Conservation (phyloP, 2,888 invertebrate species). For the Catocala fraxini region DNA sequence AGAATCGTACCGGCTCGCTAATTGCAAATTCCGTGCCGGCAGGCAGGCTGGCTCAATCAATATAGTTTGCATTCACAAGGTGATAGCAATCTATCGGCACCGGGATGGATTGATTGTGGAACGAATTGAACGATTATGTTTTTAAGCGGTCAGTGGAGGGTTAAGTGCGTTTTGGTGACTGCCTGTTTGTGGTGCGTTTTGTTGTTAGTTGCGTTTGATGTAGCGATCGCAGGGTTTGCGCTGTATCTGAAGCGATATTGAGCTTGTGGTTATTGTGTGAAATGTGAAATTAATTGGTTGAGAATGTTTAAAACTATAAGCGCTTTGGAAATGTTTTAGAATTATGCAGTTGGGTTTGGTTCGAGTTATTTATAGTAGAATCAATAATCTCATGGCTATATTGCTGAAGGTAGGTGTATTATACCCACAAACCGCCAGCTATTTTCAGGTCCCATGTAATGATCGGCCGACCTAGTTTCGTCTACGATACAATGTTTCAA, state of each 20-base stretch:
- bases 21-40: conserved; percentile 70
- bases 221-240: too few species aligned
- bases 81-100: conserved; percentile 51
- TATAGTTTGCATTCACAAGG: conserved; percentile 58
- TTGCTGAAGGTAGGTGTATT: too few species aligned
- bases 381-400: too few species aligned
- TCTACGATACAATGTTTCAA: too few species aligned
- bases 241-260: neutral
- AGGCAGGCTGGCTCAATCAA: conserved; percentile 62
- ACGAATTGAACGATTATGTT: conserved; percentile 53
- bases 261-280: neutral
- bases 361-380: too few species aligned
- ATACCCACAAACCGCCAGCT: too few species aligned
- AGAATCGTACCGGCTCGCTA: conserved; percentile 65
- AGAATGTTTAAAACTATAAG: too few species aligned
- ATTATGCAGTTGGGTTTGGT: too few species aligned
- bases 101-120: conserved; percentile 54
- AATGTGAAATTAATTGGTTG: too few species aligned
- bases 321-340: too few species aligned
- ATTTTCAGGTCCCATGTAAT: too few species aligned
- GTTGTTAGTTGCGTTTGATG: conserved; percentile 2
- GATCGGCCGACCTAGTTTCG: too few species aligned
- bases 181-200: conserved; percentile 1
- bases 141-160: conserved; percentile 49
- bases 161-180: conserved; percentile 39